A percentile compares a stretch with the other conserved stretches of the same genome.
Evolutionary conservation across 1,140 invertebrate species (phyloP).

Genomic region (Drosophila sp.): DNA sequence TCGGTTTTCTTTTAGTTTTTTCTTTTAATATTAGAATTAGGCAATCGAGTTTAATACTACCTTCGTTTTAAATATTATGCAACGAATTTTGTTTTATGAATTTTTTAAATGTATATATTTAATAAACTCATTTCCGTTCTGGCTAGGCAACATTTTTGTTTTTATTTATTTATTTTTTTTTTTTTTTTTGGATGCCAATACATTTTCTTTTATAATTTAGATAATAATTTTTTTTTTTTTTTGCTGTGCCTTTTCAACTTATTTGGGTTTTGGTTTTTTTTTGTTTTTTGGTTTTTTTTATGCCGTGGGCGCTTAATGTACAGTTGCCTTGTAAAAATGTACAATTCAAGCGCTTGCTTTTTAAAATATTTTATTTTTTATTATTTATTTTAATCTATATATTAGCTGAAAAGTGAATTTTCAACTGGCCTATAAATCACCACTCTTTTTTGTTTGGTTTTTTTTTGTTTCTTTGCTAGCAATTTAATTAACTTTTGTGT

Average conservation of each 20-base stretch:
- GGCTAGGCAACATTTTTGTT: conserved; percentile 69
- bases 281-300: conserved; percentile 54
- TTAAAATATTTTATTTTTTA: conserved; percentile 66
- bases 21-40: conserved; percentile 82
- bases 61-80: conserved; percentile 82
- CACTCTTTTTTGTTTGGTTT: conserved; percentile 28
- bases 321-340: conserved; percentile 81
- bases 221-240: conserved; percentile 48
- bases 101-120: conserved; percentile 77
- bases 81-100: conserved; percentile 73
- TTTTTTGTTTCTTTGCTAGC: conserved; percentile 46
- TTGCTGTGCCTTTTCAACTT: conserved; percentile 71
- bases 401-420: conserved; percentile 62
- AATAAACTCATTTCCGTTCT: conserved; percentile 80
- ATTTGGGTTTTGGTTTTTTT: conserved; percentile 41
- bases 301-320: conserved; percentile 79
- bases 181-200: conserved; percentile 38
- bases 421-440: conserved; percentile 65
- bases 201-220: conserved; percentile 46
- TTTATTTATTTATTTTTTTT: conserved; percentile 50
- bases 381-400: conserved; percentile 63
- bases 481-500: conserved; percentile 73
- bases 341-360: conserved; percentile 78
- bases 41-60: conserved; percentile 82
- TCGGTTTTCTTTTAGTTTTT: conserved; percentile 59